phyloP scores from a whole-genome alignment of 23 tunicate genomes.

The Trididemnum clinides region DNA sequence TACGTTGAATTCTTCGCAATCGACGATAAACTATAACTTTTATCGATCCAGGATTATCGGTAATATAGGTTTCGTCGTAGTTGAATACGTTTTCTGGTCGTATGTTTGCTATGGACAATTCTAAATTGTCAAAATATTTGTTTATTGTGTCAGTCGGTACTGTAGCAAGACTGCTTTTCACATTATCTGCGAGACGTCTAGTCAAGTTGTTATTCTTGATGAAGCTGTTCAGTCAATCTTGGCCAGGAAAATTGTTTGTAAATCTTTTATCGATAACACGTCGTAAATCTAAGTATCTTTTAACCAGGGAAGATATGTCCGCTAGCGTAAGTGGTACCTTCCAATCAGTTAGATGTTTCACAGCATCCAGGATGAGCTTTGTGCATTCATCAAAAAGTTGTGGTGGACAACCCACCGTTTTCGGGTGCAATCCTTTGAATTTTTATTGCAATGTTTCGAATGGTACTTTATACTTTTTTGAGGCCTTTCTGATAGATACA shows the following conservation, averaged over 20 bases:
- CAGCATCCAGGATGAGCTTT: neutral
- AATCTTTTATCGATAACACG: neutral
- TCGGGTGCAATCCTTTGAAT: neutral
- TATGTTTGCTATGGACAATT: neutral
- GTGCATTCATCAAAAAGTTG: neutral
- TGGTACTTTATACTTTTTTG: neutral
- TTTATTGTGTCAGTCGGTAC: neutral
- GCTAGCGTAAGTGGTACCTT: neutral
- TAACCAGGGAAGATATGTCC: neutral
- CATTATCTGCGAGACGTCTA: conserved; percentile 6
- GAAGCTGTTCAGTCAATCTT: conserved; percentile 2
- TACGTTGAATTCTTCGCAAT: neutral
- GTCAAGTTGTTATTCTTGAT: neutral
- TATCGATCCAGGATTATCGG: conserved; percentile 8
- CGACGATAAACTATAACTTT: conserved; percentile 21
- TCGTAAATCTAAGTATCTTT: neutral
- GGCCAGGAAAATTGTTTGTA: neutral
- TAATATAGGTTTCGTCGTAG: conserved; percentile 20
- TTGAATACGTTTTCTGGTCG: conserved; percentile 7
- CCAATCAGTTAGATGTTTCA: neutral
- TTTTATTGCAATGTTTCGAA: conserved; percentile 15
- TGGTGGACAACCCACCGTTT: conserved; percentile 7
- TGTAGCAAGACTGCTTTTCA: neutral
- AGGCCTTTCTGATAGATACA: neutral
- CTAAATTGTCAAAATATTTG: conserved; percentile 13